phyloP scores from a whole-genome alignment of 2,888 invertebrate genomes.

The Pollenia labialis region DNA sequence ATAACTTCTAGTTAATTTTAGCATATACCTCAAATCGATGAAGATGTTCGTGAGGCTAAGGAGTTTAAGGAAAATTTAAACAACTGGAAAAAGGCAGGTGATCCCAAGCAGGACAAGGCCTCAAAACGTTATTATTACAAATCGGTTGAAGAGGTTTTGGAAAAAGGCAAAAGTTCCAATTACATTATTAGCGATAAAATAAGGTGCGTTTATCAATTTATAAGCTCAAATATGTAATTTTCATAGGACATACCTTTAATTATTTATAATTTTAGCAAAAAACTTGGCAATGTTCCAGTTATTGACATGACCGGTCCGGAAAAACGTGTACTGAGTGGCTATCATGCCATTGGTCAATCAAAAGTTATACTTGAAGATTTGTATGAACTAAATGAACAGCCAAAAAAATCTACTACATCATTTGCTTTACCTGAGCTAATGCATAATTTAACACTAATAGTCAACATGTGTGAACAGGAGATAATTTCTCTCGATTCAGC shows the following conservation, averaged over 20 bases:
- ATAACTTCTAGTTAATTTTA: not conserved
- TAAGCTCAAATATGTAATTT: not conserved
- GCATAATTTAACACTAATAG: constrained; percentile 95
- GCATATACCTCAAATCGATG: constrained; percentile 77
- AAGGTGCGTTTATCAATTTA: constrained; percentile 71
- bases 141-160: constrained; percentile 94
- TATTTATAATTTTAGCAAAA: constrained; percentile 83
- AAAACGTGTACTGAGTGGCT: constrained; percentile 95
- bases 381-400: constrained; percentile 85
- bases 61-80: constrained; percentile 87
- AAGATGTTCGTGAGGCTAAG: constrained; percentile 86
- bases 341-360: constrained; percentile 93
- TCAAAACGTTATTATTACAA: constrained; percentile 91
- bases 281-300: constrained; percentile 95
- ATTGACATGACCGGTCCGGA: constrained; percentile 99
- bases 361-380: constrained; percentile 86
- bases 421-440: constrained; percentile 94
- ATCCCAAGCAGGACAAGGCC: constrained; percentile 86
- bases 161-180: constrained; percentile 90
- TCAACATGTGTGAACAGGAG: constrained; percentile 97
- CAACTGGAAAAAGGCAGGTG: constrained; percentile 89
- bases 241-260: not conserved
- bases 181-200: constrained; percentile 79
- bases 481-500: constrained; percentile 94
- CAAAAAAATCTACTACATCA: constrained; percentile 81